Percentiles rank a stretch among this genome's conserved stretches.
phyloP scores from a whole-genome alignment of 2,113 vertebrate genomes.

The Leptobrachium ailaonicum region DNA sequence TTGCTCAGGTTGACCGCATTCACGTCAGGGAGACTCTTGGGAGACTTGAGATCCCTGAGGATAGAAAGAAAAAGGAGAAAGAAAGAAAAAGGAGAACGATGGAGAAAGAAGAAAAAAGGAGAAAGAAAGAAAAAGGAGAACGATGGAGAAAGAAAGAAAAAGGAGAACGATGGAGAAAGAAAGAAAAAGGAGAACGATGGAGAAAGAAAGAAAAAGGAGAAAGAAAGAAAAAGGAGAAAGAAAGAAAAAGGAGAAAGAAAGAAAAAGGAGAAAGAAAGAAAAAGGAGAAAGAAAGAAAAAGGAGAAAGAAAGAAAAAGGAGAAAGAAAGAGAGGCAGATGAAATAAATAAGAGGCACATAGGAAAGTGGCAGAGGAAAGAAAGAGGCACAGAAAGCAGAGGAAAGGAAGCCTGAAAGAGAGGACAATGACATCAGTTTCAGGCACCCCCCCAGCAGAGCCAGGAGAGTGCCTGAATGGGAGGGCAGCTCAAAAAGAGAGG shows the following conservation, averaged over 20 bases:
- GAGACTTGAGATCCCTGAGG: no score
- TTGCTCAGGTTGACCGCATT: no score
- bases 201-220: fast-evolving
- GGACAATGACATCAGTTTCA: no score
- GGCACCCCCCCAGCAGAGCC: no score
- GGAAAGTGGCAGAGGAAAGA: no score
- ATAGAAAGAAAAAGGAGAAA: fast-evolving
- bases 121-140: fast-evolving
- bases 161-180: neutral
- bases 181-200: fast-evolving
- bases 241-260: neutral
- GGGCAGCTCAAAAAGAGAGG: no score
- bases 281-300: neutral
- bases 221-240: neutral
- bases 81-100: no score
- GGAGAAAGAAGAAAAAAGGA: neutral
- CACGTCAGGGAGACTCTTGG: no score
- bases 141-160: fast-evolving
- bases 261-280: neutral
- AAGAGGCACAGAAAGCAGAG: no score
- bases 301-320: fast-evolving
- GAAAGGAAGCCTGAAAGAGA: no score
- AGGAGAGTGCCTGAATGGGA: no score
- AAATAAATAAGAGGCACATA: neutral
- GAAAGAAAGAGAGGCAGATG: neutral